A percentile compares a stretch with the other conserved stretches of the same genome.
phyloP scores from a whole-genome alignment of 2,797 vertebrate genomes.

The Linurgus olivaceus region DNA sequence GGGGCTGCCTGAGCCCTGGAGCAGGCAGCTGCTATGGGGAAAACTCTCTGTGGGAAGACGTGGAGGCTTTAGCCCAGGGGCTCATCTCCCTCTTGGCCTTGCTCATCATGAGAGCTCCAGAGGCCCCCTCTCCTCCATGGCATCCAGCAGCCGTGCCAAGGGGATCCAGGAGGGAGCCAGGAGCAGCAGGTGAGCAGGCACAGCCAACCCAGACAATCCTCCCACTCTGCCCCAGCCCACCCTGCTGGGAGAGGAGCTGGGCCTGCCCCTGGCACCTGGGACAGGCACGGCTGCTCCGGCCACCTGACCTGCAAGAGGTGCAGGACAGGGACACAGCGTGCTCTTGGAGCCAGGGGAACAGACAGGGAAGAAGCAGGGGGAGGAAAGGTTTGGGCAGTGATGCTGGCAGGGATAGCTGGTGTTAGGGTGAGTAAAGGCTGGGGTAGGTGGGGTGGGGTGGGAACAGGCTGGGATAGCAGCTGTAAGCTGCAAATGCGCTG shows the following conservation, averaged over 20 bases:
- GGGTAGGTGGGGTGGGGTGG: too few relatives aligned
- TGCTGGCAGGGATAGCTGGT: neutral
- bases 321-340: neutral
- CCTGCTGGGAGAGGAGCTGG: neutral
- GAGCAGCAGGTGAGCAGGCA: neutral
- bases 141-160: fast-evolving
- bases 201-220: neutral
- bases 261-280: neutral
- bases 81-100: neutral
- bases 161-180: neutral
- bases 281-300: fast-evolving
- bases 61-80: neutral
- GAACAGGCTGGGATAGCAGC: neutral
- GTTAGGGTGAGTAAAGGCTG: neutral
- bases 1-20: neutral
- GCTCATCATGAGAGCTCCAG: neutral
- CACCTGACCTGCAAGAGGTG: neutral
- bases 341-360: fast-evolving
- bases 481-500: neutral
- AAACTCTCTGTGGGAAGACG: neutral
- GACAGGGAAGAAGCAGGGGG: fast-evolving
- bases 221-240: neutral
- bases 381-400: neutral
- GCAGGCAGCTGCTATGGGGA: neutral
- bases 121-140: neutral